phyloP scores from a whole-genome alignment of 1,140 invertebrate genomes.

The Hylaeus volcanicus region DNA sequence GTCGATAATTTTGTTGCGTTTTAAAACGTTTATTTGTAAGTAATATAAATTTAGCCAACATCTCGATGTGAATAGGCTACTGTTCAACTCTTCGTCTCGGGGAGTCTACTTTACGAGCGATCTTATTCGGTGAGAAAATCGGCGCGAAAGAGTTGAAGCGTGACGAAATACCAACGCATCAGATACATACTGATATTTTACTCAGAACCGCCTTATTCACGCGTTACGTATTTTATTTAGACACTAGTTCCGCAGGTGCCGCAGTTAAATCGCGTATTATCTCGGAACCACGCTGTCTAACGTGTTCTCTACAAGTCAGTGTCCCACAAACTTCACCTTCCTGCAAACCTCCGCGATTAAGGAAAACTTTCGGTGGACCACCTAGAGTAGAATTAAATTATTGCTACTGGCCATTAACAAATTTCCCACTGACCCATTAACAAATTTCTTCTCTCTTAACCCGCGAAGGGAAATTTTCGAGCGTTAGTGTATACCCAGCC shows the following conservation, averaged over 20 bases:
- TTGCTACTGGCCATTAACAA: too few species aligned
- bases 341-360: too few species aligned
- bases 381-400: too few species aligned
- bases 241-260: not conserved
- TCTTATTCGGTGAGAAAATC: not conserved
- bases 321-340: not conserved
- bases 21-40: too few species aligned
- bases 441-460: too few species aligned
- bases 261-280: not conserved
- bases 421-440: not conserved
- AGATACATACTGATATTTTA: slow-evolving; percentile 32
- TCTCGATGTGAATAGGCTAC: too few species aligned
- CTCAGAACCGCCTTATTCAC: not conserved
- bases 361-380: too few species aligned
- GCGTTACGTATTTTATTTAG: not conserved
- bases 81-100: not conserved
- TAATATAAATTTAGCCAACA: too few species aligned
- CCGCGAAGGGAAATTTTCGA: not conserved
- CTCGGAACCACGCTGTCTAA: too few species aligned
- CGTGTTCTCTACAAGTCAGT: not conserved
- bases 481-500: not conserved
- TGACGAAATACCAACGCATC: not conserved
- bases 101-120: not conserved
- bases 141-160: not conserved
- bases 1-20: too few species aligned